A percentile compares a stretch with the other conserved stretches of the same genome.
These are phyloP conservation scores for Tachystola acroxantha DNA, from an alignment of 2,888 invertebrate species.

Conservation along the genomic window DNA sequence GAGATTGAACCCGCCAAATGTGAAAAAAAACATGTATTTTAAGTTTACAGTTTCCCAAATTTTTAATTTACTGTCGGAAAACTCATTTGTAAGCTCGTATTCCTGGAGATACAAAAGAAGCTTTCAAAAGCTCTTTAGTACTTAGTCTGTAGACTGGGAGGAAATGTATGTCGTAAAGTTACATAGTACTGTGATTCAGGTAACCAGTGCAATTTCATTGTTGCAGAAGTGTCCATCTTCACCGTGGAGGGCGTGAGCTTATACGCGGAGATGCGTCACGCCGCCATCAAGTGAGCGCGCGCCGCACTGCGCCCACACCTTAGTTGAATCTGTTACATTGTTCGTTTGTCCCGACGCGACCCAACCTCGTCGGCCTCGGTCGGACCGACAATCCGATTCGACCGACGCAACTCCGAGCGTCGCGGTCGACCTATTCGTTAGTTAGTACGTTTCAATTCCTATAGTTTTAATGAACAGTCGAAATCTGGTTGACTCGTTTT, in stretches of 20 bases:
- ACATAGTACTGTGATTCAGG: too few species aligned
- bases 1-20: too few species aligned
- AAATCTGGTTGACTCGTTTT: slow-evolving; percentile 45
- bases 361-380: background rate
- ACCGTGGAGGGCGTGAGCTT: slow-evolving; percentile 94
- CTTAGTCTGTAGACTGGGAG: too few species aligned
- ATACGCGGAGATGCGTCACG: slow-evolving; percentile 86
- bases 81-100: too few species aligned
- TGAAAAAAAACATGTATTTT: too few species aligned
- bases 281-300: slow-evolving; percentile 65
- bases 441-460: slow-evolving; percentile 60
- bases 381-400: slow-evolving; percentile 1
- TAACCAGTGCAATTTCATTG: too few species aligned
- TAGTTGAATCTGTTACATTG: slow-evolving; percentile 41
- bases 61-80: too few species aligned
- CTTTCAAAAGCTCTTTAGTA: too few species aligned
- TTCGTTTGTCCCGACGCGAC: slow-evolving; percentile 18
- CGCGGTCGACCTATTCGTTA: slow-evolving; percentile 23
- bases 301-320: slow-evolving; percentile 15
- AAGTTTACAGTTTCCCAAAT: too few species aligned
- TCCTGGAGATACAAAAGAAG: too few species aligned
- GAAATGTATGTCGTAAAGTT: too few species aligned
- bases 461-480: slow-evolving; percentile 47
- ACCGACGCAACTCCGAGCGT: background rate
- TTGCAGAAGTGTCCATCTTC: slow-evolving; percentile 96